Evolutionary conservation across 2,888 invertebrate genomes (phyloP).

Genomic region (Cheilosia grossa): DNA sequence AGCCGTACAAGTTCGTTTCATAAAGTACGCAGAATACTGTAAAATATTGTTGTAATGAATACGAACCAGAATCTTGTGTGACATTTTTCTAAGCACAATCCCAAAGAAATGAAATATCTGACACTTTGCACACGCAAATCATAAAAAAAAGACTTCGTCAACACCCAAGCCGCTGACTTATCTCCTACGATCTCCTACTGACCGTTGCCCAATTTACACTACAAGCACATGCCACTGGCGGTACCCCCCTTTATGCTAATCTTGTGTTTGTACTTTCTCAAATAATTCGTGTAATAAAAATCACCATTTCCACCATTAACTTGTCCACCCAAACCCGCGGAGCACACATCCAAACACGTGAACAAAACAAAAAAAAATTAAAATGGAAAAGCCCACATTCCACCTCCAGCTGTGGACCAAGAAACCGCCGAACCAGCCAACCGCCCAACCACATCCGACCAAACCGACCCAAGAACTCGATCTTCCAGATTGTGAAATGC

Average conservation of each 20-base stretch:
- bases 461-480: constrained; percentile 58
- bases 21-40: too few relatives aligned
- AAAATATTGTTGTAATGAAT: too few relatives aligned
- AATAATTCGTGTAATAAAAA: constrained; percentile 8
- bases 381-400: constrained; percentile 62
- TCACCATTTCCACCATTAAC: constrained; percentile 31
- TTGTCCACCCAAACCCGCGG: constrained; percentile 56
- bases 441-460: constrained; percentile 71
- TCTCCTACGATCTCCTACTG: neutral
- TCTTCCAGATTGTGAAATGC: constrained; percentile 68
- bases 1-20: too few relatives aligned
- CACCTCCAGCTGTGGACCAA: constrained; percentile 70
- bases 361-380: constrained; percentile 51
- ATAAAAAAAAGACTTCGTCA: neutral
- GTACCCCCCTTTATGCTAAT: neutral
- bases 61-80: too few relatives aligned
- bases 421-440: constrained; percentile 32
- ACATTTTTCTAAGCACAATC: too few relatives aligned
- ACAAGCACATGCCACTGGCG: neutral
- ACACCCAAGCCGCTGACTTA: neutral
- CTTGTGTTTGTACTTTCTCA: constrained; percentile 3
- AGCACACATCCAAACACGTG: constrained; percentile 34
- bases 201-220: neutral
- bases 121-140: neutral
- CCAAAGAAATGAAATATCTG: too few relatives aligned